Evolutionary conservation across 2,113 vertebrate genomes (phyloP), one percentile per base, ranked within the genome.

Genomic region (Tychaedon coryphoeus): DNA sequence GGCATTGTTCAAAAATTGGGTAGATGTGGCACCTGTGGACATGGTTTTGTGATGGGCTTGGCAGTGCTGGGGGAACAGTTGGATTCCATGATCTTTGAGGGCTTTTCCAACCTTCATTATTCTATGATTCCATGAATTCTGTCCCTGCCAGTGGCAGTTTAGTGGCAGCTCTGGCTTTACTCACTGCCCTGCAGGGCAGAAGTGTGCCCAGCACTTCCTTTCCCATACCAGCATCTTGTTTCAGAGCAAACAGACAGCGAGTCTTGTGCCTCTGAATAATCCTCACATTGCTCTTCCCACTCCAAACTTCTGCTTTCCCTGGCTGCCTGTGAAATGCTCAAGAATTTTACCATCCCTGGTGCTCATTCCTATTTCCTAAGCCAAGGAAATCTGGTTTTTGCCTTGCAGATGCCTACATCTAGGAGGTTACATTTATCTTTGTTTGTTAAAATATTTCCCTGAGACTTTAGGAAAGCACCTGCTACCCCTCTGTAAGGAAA

Each of bases 191-290:
- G 60, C 6, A 14, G 47, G 67, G 36, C 51, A 48, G 54, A 56
- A 88, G 14, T 0, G 0, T 75, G 53, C 40, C 53, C 28, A 20
- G 53, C 2, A 5, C 74, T 82, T 75, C 75, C 22, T 82, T 54
- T 86, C 42, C 38, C 19, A 0, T 38, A 5, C 12, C 72, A 70
- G 34, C 33, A 19, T 56, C 61, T 84, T 45, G n/a, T 90, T 90
- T 65, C 45, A 26, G 45, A 84, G 71, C 33, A 48, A 79, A n/a
- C 19, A 33, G 50, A 9, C 65, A 57, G 40, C 0, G 0, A 82
- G 2, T 62, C 92, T 85, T 62, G 73, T 93, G 90, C 74, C 26
- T 73, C 91, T 94, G 91, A 94, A 90, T 93, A 93, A 93, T 76
- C 54, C 86, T 76, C n/a, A 9, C 2, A 0, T 50, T 76, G 45